Evolutionary conservation across 2,113 vertebrate species (phyloP).

Genomic region (Pseudopodoces humilis): DNA sequence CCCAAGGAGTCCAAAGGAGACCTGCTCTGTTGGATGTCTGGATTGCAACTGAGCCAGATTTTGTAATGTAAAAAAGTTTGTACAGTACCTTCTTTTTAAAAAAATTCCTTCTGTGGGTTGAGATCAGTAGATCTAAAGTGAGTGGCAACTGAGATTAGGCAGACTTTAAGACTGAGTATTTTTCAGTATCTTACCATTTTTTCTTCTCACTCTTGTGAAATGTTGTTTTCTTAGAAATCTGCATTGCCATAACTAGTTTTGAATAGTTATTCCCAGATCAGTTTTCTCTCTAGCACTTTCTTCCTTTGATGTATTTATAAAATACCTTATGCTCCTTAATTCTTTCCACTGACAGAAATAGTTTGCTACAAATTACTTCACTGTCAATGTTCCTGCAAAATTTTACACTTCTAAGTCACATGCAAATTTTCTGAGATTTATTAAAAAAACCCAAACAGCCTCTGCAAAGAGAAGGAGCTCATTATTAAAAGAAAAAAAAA

Average conservation of each 20-base stretch:
- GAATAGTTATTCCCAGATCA: neutral
- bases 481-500: neutral
- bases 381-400: constrained; percentile 22
- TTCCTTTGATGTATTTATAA: constrained; percentile 34
- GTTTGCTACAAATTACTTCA: constrained; percentile 24
- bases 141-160: neutral
- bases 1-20: neutral
- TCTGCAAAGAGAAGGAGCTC: neutral
- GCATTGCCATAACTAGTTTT: neutral
- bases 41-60: neutral
- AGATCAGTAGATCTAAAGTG: neutral
- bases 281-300: constrained; percentile 13
- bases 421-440: neutral
- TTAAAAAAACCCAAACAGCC: neutral
- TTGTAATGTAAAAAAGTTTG: neutral
- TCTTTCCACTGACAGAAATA: constrained; percentile 25
- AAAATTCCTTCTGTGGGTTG: neutral
- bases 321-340: constrained; percentile 45
- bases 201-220: neutral
- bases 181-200: neutral
- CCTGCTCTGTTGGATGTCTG: neutral
- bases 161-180: neutral
- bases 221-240: neutral
- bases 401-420: constrained; percentile 35
- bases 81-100: neutral